phyloP scores from a whole-genome alignment of 2,888 invertebrate genomes.

The Junonia oenone region DNA sequence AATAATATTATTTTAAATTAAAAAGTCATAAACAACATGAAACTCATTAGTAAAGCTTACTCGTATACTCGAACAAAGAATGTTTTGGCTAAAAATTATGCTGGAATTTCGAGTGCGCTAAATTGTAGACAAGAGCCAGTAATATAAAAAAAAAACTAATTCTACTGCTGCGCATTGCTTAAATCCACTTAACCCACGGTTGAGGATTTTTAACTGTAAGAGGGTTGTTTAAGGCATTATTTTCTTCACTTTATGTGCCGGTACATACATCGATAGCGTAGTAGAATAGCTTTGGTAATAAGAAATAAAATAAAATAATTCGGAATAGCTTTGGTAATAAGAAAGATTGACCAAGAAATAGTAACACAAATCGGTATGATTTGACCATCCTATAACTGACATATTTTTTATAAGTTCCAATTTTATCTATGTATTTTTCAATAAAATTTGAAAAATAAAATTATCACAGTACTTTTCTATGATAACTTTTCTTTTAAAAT shows the following conservation, averaged over 20 bases:
- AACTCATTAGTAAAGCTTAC: neutral
- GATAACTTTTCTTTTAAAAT: no score
- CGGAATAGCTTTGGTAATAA: no score
- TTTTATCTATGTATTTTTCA: no score
- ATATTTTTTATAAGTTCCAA: no score
- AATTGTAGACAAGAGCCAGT: neutral
- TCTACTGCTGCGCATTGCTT: neutral
- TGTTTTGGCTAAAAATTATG: neutral
- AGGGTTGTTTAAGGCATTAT: neutral
- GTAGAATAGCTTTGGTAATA: no score
- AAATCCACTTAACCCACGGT: slow-evolving; percentile 17
- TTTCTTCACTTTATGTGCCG: neutral
- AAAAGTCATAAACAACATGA: neutral
- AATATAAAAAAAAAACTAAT: neutral
- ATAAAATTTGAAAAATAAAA: no score
- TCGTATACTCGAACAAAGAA: neutral
- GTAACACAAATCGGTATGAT: no score
- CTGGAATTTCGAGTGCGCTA: neutral
- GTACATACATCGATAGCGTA: neutral
- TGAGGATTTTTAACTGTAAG: slow-evolving; percentile 11
- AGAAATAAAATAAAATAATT: no score
- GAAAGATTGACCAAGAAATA: no score
- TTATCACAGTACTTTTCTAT: no score
- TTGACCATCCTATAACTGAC: no score
- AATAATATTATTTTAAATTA: neutral